Conservation (phyloP, 1,140 invertebrate genomes). For the Macrostomum lignano region DNA sequence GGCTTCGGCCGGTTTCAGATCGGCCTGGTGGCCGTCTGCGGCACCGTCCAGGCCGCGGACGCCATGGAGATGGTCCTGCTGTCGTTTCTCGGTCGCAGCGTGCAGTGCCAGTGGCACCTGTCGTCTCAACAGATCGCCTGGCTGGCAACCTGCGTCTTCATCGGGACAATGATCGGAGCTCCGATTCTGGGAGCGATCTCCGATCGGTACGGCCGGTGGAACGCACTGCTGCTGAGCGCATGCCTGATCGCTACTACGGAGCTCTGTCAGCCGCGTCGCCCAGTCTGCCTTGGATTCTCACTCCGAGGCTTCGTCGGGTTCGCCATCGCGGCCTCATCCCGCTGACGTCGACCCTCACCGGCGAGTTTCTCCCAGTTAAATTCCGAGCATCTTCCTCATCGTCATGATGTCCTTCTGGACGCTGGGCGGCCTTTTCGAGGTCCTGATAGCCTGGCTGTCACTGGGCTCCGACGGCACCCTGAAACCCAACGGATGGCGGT, state of each 20-base stretch:
- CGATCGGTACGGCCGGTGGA: too few species aligned
- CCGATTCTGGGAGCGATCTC: too few species aligned
- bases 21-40: too few species aligned
- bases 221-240: too few species aligned
- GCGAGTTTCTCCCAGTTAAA: slow-evolving; percentile 65
- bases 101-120: too few species aligned
- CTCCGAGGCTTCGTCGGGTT: slow-evolving; percentile 63
- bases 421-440: slow-evolving; percentile 15
- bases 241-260: slow-evolving; percentile 49
- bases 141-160: too few species aligned
- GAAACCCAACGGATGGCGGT: slow-evolving; percentile 60
- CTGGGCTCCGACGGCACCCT: too few species aligned
- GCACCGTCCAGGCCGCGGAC: too few species aligned
- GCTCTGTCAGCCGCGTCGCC: slow-evolving; percentile 53
- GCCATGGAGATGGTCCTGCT: too few species aligned
- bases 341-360: slow-evolving; percentile 63
- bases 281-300: slow-evolving; percentile 53
- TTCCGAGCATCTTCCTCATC: slow-evolving; percentile 66
- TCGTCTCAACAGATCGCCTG: too few species aligned
- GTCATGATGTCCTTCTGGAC: slow-evolving; percentile 37
- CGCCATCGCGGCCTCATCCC: slow-evolving; percentile 66
- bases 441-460: slow-evolving; percentile 51
- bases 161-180: too few species aligned
- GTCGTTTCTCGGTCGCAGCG: too few species aligned
- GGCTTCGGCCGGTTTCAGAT: slow-evolving; percentile 85